Percentiles rank a stretch among this genome's conserved stretches.
Conservation (phyloP, 2,797 vertebrate genomes). For the Siniperca undulata region DNA sequence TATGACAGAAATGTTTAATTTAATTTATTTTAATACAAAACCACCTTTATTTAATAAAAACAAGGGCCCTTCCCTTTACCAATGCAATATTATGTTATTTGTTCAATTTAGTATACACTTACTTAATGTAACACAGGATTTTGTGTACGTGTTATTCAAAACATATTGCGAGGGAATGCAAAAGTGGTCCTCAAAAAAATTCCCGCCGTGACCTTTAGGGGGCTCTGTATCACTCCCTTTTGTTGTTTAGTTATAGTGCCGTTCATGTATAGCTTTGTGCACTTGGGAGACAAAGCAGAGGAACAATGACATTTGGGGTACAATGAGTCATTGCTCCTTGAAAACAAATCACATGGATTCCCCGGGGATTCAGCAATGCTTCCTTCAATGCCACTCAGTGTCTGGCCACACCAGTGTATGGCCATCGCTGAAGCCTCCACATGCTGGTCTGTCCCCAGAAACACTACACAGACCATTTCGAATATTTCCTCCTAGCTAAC, state of each 20-base stretch:
- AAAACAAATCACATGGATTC: conserved; percentile 64
- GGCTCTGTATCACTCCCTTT: conserved; percentile 19
- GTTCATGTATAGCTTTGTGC: conserved; percentile 49
- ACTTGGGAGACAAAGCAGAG: conserved; percentile 51
- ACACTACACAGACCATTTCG: conserved; percentile 16
- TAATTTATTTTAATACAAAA: no score
- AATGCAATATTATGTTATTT: no score
- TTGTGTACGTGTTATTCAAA: no score
- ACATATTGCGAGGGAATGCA: no score
- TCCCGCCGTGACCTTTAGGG: no score
- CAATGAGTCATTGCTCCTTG: conserved; percentile 47
- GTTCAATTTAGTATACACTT: no score
- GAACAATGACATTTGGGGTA: conserved; percentile 70
- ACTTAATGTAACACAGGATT: no score
- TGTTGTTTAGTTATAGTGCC: conserved; percentile 56
- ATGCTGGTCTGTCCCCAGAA: neutral
- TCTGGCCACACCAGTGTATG: conserved; percentile 11
- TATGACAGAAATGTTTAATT: no score
- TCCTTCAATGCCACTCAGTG: conserved; percentile 26
- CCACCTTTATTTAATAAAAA: no score
- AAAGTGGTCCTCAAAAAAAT: no score
- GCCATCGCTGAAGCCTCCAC: conserved; percentile 31
- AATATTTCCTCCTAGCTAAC: conserved; percentile 22
- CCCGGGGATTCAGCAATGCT: conserved; percentile 13
- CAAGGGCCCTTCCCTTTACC: no score